Evolutionary conservation across 2,888 invertebrate genomes (phyloP), one percentile per base, ranked within the genome.

Genomic region (Halictus quadricinctus): DNA sequence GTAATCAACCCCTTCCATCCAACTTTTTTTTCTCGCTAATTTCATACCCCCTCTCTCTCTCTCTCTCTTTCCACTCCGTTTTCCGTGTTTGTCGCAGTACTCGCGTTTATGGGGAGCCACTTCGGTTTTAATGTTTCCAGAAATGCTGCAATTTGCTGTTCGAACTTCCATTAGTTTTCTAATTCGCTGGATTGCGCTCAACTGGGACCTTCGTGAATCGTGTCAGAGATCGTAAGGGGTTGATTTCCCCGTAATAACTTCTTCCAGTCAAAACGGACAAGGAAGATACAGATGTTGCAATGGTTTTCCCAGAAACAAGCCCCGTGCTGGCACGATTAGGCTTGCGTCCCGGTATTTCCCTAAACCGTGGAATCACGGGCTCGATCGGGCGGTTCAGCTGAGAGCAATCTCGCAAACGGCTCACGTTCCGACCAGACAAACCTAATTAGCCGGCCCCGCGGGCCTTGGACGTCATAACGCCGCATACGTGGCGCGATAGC

Each of bases 361-460:
- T 46, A 41, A 76, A 83, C 36, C 54, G 79, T n/a, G 21, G 50
- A 82, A 84, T 82, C 83, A 54, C 72, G 48, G 46, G 5, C 54
- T 21, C 18, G 41, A 70, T 77, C 48, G 66, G 48, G 8, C 5
- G 1, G 25, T 54, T 25, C 41, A 41, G 73, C 48, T 66, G 48
- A 48, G 72, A 48, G n/a, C 13, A 69, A 82, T 84, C 73, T 36
- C n/a, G 70, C 43, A 84, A 84, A 50, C 84, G 21, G 36, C 73
- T 84, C 84, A 83, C 84, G 84, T 84, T 15, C 73, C 7, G 15
- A 29, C 48, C 12, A 66, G 60, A 83, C 83, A 78, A 84, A 84
- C 69, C 84, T 84, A 84, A 84, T 83, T 83, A 83, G 75, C 79
- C 79, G 46, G 12, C 48, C 21, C 54, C 73, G 46, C n/a, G 43